Percentiles rank a stretch among this genome's conserved stretches.
Evolutionary conservation across 1,140 invertebrate genomes (phyloP).

Genomic region (Trichonephila inaurata): DNA sequence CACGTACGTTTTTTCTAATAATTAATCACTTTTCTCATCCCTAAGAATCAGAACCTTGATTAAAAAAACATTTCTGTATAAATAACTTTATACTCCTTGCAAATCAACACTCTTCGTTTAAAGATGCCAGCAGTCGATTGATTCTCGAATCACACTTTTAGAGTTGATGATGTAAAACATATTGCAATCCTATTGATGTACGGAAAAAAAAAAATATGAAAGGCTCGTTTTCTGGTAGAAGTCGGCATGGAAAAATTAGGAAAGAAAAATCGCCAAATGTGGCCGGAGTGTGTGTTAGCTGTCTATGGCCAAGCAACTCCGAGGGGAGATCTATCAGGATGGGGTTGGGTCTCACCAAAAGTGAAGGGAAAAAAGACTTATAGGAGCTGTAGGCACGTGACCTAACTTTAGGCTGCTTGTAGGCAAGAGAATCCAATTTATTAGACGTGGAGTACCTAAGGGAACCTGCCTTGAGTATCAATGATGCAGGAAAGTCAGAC

Average conservation of each 20-base stretch:
- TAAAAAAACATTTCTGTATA: too few species aligned
- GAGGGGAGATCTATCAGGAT: slow-evolving; percentile 30
- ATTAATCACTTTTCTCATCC: too few species aligned
- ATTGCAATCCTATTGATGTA: too few species aligned
- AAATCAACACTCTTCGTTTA: too few species aligned
- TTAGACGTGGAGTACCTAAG: slow-evolving; percentile 60
- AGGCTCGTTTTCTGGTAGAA: too few species aligned
- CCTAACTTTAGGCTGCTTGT: slow-evolving; percentile 59
- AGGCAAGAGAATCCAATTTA: slow-evolving; percentile 72
- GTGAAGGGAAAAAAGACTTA: slow-evolving; percentile 56
- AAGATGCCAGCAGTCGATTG: too few species aligned
- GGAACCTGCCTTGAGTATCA: slow-evolving; percentile 66
- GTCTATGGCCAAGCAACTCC: neutral
- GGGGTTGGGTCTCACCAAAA: slow-evolving; percentile 29
- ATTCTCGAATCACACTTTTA: too few species aligned
- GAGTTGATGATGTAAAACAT: too few species aligned
- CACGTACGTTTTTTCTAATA: too few species aligned
- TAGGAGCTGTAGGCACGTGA: slow-evolving; percentile 57
- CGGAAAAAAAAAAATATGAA: too few species aligned
- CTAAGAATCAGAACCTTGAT: too few species aligned
- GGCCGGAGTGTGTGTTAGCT: neutral
- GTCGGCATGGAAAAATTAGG: neutral
- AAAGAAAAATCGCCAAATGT: slow-evolving; percentile 43
- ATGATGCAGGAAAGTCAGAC: slow-evolving; percentile 66
- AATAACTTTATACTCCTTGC: too few species aligned